Base-by-base conservation (phyloP, 2,113 vertebrate species). In the Caranx melampygus region DNA sequence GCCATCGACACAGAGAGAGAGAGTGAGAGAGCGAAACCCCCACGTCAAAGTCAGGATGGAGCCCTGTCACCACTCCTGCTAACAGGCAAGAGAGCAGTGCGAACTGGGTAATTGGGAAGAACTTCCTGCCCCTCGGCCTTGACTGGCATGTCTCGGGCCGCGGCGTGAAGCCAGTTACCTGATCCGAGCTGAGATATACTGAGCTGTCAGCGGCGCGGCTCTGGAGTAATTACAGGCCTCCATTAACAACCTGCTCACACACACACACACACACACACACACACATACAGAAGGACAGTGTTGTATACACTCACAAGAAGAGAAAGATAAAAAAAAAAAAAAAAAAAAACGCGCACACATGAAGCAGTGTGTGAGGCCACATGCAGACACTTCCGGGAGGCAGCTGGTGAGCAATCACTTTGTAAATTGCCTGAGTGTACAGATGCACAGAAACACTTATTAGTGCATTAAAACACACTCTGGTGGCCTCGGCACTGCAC, bases 21-120 rank as follows among this genome's bases (percentile, higher is more conserved):
- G 40, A 26, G 42, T 51, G 35, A 60, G 49, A 58, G 57, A 72
- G 18, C 69, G 80, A 34, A 74, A 75, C 34, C 18, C 2, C n/a
- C 60, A 6, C 11, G 18, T 76, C 83, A 58, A 26, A 67, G 64
- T 57, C 84, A 73, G 61, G 75, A 78, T 52, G 69, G 63, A 76
- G 47, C 68, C 49, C 77, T 59, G 81, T 83, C 88, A 84, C 49
- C 3, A 2, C 57, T 68, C 42, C 54, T 16, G 14, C 80, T 82
- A 75, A 83, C 89, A 86, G 83, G 59, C 63, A 33, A 33, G 47
- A 65, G 70, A 82, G 79, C 58, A 35, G 52, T 35, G 80, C 10
- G 5, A 12, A 42, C 64, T 67, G 79, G 79, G 82, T 93, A 90
- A 91, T 89, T 91, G 85, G 80, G 55, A 79, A 79, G 74, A 84